Evolutionary conservation across 2,797 vertebrate species (phyloP).

Genomic region (Epinephelus malabaricus): DNA sequence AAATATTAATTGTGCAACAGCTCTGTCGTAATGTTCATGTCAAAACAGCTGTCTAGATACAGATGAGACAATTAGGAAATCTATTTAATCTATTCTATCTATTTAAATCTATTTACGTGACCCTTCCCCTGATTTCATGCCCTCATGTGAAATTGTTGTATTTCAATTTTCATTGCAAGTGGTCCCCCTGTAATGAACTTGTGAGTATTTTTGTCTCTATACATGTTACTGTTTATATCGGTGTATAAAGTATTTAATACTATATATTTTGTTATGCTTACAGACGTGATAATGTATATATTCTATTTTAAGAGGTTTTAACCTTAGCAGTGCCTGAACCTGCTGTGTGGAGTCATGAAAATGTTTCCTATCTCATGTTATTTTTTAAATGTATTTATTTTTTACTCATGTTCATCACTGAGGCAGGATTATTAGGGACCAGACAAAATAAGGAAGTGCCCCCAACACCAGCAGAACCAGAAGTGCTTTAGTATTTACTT

Average conservation of each 20-base stretch:
- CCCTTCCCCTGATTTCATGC: neutral
- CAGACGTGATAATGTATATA: neutral
- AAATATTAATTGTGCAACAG: neutral
- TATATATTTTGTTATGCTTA: neutral
- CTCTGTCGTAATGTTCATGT: too few species aligned
- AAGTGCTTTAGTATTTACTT: neutral
- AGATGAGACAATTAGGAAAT: too few species aligned
- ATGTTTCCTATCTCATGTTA: neutral
- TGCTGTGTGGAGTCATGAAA: neutral
- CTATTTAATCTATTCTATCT: too few species aligned
- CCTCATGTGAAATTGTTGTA: neutral
- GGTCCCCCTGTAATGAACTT: neutral
- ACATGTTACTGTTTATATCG: neutral
- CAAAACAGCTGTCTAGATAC: neutral
- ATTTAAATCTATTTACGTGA: too few species aligned
- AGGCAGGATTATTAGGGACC: neutral
- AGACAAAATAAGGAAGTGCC: neutral
- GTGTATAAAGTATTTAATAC: neutral
- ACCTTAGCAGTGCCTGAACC: too few species aligned
- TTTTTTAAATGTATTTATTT: neutral
- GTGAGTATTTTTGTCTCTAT: neutral
- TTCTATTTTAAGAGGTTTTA: neutral
- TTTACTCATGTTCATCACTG: neutral
- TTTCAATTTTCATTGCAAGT: neutral
- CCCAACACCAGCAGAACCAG: neutral